A percentile compares a stretch with the other conserved stretches of the same genome.
phyloP scores from a whole-genome alignment of 1,140 invertebrate genomes.

The Alviniconcha marisindica region DNA sequence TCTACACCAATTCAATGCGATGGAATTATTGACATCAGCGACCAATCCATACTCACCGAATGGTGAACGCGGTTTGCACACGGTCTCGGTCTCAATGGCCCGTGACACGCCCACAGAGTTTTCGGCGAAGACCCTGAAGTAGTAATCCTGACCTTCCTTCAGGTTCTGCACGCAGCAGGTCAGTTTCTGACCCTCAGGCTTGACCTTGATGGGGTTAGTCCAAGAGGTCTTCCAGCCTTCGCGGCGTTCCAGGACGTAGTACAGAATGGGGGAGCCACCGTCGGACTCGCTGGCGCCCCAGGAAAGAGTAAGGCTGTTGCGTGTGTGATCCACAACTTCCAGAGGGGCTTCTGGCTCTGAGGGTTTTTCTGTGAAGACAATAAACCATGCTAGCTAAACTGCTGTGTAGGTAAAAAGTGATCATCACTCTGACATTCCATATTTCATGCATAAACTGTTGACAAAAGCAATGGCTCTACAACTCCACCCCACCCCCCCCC shows the following conservation, averaged over 20 bases:
- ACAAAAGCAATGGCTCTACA: too few relatives aligned
- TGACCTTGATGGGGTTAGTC: slow-evolving; percentile 52
- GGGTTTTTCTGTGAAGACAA: slow-evolving; percentile 77
- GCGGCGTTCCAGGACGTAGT: slow-evolving; percentile 72
- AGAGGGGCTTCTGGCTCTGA: slow-evolving; percentile 94
- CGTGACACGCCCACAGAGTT: slow-evolving; percentile 95
- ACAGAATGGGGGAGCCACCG: slow-evolving; percentile 69
- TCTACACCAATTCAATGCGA: too few relatives aligned
- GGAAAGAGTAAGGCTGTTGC: slow-evolving; percentile 84
- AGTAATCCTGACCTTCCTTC: slow-evolving; percentile 95
- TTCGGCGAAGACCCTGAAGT: slow-evolving; percentile 94
- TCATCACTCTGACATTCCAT: neutral
- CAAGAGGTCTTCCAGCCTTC: slow-evolving; percentile 61
- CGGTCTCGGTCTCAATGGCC: slow-evolving; percentile 85
- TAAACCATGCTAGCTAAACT: neutral
- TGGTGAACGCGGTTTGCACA: slow-evolving; percentile 64
- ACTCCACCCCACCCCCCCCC: too few relatives aligned
- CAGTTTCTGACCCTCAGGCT: slow-evolving; percentile 46
- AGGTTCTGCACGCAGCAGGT: slow-evolving; percentile 84
- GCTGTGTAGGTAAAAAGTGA: too few relatives aligned
- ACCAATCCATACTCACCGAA: slow-evolving; percentile 84
- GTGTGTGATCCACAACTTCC: slow-evolving; percentile 77
- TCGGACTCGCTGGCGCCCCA: slow-evolving; percentile 89
- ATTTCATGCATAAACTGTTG: too few relatives aligned
- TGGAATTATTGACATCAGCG: too few relatives aligned